Base-by-base conservation (phyloP, 2,888 invertebrate genomes). In the Lithophane socia region DNA sequence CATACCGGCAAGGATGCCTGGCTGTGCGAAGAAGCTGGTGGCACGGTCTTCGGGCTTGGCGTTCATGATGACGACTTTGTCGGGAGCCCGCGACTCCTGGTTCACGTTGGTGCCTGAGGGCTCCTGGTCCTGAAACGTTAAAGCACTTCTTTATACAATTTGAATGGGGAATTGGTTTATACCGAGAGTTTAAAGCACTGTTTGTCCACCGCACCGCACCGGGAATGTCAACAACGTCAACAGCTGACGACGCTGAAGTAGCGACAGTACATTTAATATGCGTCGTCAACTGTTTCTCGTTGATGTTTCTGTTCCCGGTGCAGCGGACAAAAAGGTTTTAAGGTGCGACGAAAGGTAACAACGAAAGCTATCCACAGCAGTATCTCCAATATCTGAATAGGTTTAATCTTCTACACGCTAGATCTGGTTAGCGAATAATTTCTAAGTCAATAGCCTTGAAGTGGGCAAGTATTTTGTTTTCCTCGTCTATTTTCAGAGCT, bases 21-120 rank as follows among this genome's bases (percentile, higher is more conserved):
- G 99, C 97, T 99, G 99, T 90, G 99, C 98, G 95, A 99, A 99
- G 98, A 99, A 99, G 93, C 99, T 98, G 94, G 98, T 98, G 92
- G 98, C 98, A 92, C 98, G 97, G 93, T 99, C 98, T 91, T 98
- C 98, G 86, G 97, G 97, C 96, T 98, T 98, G 85, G 98, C 97
- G 97, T 98, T 98, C 98, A 98, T 98, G 96, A 98, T 98, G 96
- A 98, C 98, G 89, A 97, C 98, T 97, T 97, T 97, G 94, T 97
- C 97, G 37, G 92, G 92, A 80, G 95, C 95, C 80, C 95, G 94
- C 78, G 95, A 92, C 88, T 94, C 95, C 67, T 94, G 85, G 86
- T 95, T 95, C 80, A 94, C 92, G 92, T 94, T 94, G 68, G 94
- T 93, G 83, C 95, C 94, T 49, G 95, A 92, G 67, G 91, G 92